Conservation (phyloP, 2,113 vertebrate genomes). For the Lophura nycthemera region DNA sequence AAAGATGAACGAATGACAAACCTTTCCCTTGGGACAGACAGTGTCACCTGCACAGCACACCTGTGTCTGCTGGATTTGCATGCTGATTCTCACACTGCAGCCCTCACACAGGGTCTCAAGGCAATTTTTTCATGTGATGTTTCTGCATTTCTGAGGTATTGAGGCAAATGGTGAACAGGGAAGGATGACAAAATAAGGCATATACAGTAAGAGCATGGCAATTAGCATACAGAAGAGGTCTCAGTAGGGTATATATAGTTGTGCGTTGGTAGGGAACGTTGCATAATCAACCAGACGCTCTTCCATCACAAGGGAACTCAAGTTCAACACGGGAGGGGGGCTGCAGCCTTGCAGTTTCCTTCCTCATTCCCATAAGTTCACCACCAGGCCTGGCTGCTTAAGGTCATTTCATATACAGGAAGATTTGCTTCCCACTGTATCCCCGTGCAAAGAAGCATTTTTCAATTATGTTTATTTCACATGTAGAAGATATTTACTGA, state of each 20-base stretch:
- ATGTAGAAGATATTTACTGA: background rate
- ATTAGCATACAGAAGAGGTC: background rate
- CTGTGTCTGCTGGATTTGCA: background rate
- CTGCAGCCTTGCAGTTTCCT: constrained; percentile 28
- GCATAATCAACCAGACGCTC: constrained; percentile 36
- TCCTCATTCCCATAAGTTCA: constrained; percentile 53
- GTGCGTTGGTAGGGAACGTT: background rate
- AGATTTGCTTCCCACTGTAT: background rate
- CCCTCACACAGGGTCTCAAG: background rate
- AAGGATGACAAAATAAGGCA: background rate
- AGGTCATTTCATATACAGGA: background rate
- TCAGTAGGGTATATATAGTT: background rate
- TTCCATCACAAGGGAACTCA: constrained; percentile 35
- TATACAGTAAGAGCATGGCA: background rate
- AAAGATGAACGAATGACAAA: constrained; percentile 7
- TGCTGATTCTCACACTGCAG: background rate
- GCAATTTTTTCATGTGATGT: accelerated
- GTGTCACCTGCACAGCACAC: constrained; percentile 1
- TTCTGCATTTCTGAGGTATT: background rate
- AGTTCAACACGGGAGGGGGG: background rate
- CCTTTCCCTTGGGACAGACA: constrained; percentile 18
- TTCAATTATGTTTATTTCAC: background rate
- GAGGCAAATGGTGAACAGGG: background rate
- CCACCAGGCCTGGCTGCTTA: background rate
- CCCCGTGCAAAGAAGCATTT: background rate